Evolutionary conservation across 2,113 vertebrate genomes (phyloP), one percentile per base, ranked within the genome.

Genomic region (Myotis davidii): DNA sequence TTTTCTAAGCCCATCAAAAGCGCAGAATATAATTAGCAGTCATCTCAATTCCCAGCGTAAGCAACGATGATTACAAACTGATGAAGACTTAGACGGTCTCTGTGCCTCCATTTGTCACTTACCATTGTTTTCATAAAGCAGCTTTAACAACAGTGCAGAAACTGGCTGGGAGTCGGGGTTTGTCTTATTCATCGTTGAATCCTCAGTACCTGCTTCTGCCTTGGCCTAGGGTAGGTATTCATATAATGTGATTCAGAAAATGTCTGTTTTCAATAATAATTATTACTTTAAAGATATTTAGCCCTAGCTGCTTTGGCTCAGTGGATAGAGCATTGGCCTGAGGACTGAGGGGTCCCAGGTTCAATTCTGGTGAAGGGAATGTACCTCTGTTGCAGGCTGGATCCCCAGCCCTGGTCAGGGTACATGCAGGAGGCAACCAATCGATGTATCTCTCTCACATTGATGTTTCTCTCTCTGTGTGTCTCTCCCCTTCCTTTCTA

Each of bases 1-100:
- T 70, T 76, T 59, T 32, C 77, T 45, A 59, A 89, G 79, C 70
- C 87, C 59, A 77, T 85, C 67, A 79, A n/a, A 95, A 73, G 65
- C 34, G 32, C 77, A 78, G 93, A 88, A 42, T 27, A 2, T 79
- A 73, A 93, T 96, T 37, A 89, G 74, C 12, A 42, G 69, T 73
- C 39, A 25, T 52, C 74, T 85, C 73, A 23, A 89, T 83, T 87
- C 85, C 52, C 27, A 27, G 67, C 0, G 0, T 84, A 52, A 90
- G 56, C 69, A 56, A 17, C 0, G 56, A 69, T 70, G 78, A 78
- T 70, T 84, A 88, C 67, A 61, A 82, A 8, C 12, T 10, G 78
- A 93, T 29, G 78, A 73, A 78, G 72, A 27, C n/a, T 56, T 32
- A 50, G 79, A 13, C 21, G 17, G 34, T 48, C 48, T 61, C 39